Conservation (phyloP, 1,140 invertebrate genomes). For the Probaryconus sp. region DNA sequence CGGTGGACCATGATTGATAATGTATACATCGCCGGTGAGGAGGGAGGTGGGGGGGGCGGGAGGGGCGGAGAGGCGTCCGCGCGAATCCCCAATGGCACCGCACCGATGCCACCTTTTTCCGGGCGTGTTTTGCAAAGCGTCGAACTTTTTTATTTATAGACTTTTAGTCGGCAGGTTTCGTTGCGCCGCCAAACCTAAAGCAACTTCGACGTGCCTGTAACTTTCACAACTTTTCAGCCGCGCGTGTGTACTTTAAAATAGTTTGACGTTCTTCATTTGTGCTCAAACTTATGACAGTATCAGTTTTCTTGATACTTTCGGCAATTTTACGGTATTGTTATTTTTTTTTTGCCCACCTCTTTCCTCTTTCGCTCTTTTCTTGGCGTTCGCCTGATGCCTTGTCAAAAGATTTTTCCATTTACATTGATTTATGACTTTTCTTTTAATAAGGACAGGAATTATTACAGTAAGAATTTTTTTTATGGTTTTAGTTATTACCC, state of each 20-base stretch:
- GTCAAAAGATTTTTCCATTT: too few species aligned
- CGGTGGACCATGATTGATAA: constrained; percentile 67
- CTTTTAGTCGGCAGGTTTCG: constrained; percentile 45
- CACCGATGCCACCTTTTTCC: constrained; percentile 27
- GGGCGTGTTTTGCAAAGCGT: constrained; percentile 24
- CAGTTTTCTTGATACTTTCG: constrained; percentile 33
- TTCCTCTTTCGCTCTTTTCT: background rate
- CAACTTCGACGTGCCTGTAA: constrained; percentile 25
- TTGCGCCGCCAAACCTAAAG: constrained; percentile 29
- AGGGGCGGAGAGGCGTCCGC: constrained; percentile 49
- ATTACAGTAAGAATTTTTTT: too few species aligned
- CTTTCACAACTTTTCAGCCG: constrained; percentile 38
- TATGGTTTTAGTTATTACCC: too few species aligned
- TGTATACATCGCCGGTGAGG: too few species aligned
- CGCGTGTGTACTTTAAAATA: constrained; percentile 41
- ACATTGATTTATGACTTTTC: too few species aligned
- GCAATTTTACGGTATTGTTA: constrained; percentile 11
- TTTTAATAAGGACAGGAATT: too few species aligned
- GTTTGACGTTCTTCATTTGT: constrained; percentile 56
- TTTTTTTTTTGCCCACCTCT: background rate
- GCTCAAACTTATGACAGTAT: constrained; percentile 39
- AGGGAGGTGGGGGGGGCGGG: too few species aligned
- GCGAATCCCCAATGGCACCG: background rate
- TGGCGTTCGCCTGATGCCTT: background rate
- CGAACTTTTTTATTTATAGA: constrained; percentile 66